phyloP scores from a whole-genome alignment of 2,113 vertebrate genomes.

The Lynx canadensis region DNA sequence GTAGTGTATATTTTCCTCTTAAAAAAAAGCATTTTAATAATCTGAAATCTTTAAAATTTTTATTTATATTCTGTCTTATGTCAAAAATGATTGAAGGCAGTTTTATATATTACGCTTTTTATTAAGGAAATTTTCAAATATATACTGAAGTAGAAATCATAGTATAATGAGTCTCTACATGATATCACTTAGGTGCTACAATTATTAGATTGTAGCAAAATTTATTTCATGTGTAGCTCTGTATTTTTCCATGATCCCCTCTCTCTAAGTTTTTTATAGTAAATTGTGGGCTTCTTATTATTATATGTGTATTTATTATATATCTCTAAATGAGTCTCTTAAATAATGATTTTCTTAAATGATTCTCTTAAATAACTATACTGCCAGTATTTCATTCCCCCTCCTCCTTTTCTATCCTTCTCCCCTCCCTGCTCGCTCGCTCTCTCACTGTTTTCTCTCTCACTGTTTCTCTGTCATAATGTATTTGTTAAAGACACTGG shows the following conservation, averaged over 20 bases:
- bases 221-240: constrained; percentile 20
- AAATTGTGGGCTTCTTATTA: background rate
- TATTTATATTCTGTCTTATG: background rate
- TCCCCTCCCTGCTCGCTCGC: background rate
- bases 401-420: background rate
- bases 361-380: background rate
- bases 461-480: background rate
- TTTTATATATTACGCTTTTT: background rate
- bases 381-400: background rate
- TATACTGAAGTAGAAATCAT: background rate
- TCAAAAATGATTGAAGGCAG: background rate
- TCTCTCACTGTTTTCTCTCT: background rate
- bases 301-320: background rate
- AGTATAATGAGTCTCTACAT: background rate
- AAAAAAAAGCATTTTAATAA: background rate
- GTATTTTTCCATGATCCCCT: background rate
- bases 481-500: background rate
- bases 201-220: background rate
- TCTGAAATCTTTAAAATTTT: background rate
- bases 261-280: background rate
- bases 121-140: constrained; percentile 3
- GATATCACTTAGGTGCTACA: background rate
- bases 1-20: background rate
- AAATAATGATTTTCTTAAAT: background rate
- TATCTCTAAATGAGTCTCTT: constrained; percentile 1